These are phyloP conservation scores for Diadegma fenestrale DNA, from an alignment of 2,888 invertebrate species.

Conservation along the genomic window DNA sequence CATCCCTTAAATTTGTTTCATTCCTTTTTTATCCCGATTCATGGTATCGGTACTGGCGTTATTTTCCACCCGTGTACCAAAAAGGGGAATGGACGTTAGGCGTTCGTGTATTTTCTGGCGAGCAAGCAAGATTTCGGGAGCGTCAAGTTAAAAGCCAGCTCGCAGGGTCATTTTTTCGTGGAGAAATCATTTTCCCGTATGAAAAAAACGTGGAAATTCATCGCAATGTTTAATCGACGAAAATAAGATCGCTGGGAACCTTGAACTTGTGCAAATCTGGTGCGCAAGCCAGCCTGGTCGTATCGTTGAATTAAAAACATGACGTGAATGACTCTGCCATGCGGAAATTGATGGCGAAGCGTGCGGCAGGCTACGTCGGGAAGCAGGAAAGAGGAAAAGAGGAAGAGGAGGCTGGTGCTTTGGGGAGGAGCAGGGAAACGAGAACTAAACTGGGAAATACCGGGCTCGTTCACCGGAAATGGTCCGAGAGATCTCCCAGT, in stretches of 20 bases:
- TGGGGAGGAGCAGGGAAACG: constrained; percentile 25
- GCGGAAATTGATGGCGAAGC: constrained; percentile 35
- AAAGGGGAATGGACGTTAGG: not conserved
- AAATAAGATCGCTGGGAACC: not conserved
- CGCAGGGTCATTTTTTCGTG: not conserved
- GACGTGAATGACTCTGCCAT: constrained; percentile 38
- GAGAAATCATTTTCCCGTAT: not conserved
- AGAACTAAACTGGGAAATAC: constrained; percentile 63
- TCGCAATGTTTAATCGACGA: not conserved
- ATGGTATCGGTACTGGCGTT: constrained; percentile 34
- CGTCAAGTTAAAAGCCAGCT: not conserved
- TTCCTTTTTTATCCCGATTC: constrained; percentile 12
- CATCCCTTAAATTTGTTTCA: not conserved
- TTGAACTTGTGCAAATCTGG: constrained; percentile 44
- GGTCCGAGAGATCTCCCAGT: constrained; percentile 63
- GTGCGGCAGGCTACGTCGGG: not conserved
- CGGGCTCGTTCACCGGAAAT: constrained; percentile 66
- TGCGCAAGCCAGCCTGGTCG: constrained; percentile 17
- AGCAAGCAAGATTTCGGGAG: not conserved
- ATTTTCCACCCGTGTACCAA: constrained; percentile 11
- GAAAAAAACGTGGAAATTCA: not conserved
- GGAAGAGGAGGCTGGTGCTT: not conserved
- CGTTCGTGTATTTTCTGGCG: constrained; percentile 29
- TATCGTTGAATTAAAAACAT: constrained; percentile 35
- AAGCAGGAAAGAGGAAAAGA: not conserved